phyloP scores from a whole-genome alignment of 2,113 vertebrate genomes.

The Catharus bicknelli region DNA sequence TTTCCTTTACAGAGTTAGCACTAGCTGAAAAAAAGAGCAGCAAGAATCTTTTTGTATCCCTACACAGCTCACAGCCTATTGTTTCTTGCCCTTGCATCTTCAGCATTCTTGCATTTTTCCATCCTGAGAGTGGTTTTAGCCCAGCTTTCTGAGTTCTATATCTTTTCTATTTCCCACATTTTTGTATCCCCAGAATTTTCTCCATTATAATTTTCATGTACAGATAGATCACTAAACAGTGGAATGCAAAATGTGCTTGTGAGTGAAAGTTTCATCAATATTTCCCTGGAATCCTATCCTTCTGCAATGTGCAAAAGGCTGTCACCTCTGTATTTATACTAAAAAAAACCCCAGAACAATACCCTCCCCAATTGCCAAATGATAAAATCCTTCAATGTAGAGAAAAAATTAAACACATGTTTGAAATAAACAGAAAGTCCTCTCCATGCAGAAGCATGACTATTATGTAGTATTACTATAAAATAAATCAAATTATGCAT shows the following conservation, averaged over 20 bases:
- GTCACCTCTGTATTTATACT: not conserved
- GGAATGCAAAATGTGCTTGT: not conserved
- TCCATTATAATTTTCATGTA: not conserved
- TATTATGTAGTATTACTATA: not conserved
- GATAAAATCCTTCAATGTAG: not conserved
- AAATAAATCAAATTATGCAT: not conserved
- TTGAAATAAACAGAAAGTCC: not conserved
- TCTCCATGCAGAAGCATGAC: not conserved
- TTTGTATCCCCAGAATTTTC: not conserved
- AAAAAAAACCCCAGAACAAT: not conserved
- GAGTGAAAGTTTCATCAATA: not conserved
- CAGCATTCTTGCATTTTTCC: no score
- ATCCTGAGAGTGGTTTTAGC: no score
- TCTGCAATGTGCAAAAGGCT: not conserved
- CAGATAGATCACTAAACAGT: not conserved
- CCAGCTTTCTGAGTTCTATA: no score
- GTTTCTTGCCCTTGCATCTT: no score
- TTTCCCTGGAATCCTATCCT: not conserved
- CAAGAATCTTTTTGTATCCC: not conserved
- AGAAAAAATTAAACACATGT: not conserved
- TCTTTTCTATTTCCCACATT: no score
- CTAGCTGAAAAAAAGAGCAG: not conserved
- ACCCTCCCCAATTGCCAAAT: rapidly evolving
- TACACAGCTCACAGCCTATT: no score
- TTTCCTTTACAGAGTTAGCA: not conserved